phyloP scores from a whole-genome alignment of 2,113 vertebrate genomes.

The Paramormyrops kingsleyae region DNA sequence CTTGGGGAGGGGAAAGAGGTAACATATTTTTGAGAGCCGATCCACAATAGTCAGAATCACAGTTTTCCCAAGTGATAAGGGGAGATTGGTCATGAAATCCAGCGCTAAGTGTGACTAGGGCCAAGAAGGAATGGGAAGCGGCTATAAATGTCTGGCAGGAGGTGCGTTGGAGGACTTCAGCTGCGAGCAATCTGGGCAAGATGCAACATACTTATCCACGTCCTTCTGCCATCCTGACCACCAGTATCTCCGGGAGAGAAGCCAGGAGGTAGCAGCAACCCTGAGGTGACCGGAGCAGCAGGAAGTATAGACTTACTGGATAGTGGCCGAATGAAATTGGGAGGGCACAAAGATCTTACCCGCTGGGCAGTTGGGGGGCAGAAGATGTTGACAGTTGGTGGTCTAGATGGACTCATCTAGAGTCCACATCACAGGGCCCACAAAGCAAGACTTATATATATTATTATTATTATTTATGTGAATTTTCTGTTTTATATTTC shows the following conservation, averaged over 20 bases:
- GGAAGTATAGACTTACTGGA: background rate
- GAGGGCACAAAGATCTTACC: background rate
- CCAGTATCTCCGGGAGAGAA: background rate
- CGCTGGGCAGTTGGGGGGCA: background rate
- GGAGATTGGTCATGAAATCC: no score
- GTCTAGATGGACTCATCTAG: background rate
- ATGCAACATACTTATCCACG: background rate
- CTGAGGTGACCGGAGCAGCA: background rate
- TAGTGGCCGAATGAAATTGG: background rate
- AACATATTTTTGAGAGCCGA: no score
- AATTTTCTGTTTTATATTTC: no score
- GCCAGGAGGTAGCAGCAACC: background rate
- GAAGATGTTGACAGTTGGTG: background rate
- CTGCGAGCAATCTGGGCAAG: background rate
- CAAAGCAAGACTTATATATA: background rate
- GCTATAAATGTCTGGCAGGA: no score
- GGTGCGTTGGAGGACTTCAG: background rate
- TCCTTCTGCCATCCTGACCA: background rate
- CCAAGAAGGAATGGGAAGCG: no score
- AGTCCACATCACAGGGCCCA: background rate
- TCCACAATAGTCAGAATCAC: no score
- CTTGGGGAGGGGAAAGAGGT: no score
- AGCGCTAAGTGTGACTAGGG: no score
- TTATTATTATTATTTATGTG: no score
- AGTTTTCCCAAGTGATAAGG: no score